Evolutionary conservation across 1,140 invertebrate species (phyloP), one percentile per base, ranked within the genome.

Genomic region (Pollicipes pollicipes): DNA sequence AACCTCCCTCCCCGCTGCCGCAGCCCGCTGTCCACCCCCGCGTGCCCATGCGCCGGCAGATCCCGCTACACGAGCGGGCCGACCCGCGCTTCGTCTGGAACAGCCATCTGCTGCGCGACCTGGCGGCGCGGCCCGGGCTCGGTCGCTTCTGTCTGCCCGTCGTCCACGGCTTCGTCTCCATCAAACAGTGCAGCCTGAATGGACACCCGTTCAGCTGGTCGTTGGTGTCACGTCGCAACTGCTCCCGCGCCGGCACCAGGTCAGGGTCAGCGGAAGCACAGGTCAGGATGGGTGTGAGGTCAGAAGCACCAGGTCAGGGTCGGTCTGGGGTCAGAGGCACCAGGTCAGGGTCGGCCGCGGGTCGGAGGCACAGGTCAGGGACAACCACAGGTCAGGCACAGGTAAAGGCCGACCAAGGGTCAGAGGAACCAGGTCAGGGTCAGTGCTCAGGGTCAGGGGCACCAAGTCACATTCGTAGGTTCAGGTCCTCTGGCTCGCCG

Each of bases 61-160:
- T 77, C 73, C 72, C 78, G 66, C 67, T 92, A 37, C 83, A 88
- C 72, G 85, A 87, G 73, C 83, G 90, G 67, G 93, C 94, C 17
- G 93, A 97, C 80, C 80, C 83, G 29, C 83, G 92, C 68, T 98
- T 98, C 81, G 83, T 97, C 10, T 99, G 96, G 96, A 99, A 99
- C 79, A 83, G 85, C 3, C 83, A 89, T 80, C 80, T 97, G 3
- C 80, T 97, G 64, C 82, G 85, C 66, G 84, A 88, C 45, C 76
- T 86, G 72, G 85, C 86, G 72, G 82, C 83, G 6, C 83, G 86
- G 72, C 80, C 85, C 13, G 87, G 88, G 76, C 85, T 92, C 75
- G 81, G 85, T 30, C 86, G 85, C 76, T 97, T 93, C 80, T 88
- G 89, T 76, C 81, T 97, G 67, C 92, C 93, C 0, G 80, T 98